phyloP scores from a whole-genome alignment of 2,888 invertebrate genomes.

The Liodrosophila aerea region DNA sequence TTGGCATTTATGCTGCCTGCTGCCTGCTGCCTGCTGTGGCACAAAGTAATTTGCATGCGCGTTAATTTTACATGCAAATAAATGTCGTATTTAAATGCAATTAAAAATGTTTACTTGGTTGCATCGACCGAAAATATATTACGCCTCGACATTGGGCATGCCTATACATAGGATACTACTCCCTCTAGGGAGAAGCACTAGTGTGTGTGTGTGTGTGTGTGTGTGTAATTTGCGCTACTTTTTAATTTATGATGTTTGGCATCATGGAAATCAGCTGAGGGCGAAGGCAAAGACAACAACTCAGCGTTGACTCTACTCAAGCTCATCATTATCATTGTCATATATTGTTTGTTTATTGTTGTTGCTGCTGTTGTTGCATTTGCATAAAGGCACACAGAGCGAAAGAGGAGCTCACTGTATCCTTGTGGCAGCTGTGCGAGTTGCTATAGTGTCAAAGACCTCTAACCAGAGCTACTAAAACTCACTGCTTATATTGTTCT shows the following conservation, averaged over 20 bases:
- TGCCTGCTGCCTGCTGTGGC: constrained; percentile 41
- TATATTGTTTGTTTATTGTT: constrained; percentile 12
- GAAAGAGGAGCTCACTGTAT: constrained; percentile 28
- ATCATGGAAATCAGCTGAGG: constrained; percentile 41
- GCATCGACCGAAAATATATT: constrained; percentile 40
- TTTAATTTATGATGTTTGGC: constrained; percentile 63
- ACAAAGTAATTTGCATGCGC: constrained; percentile 78
- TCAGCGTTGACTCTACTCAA: constrained; percentile 4
- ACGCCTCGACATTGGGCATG: constrained; percentile 25
- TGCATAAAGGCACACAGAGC: constrained; percentile 22
- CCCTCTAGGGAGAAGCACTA: constrained; percentile 13
- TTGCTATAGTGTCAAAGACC: constrained; percentile 40
- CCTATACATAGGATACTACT: constrained; percentile 42
- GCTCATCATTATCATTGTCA: constrained; percentile 47
- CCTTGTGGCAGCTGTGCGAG: no score
- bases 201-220: no score
- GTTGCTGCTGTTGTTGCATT: constrained; percentile 23
- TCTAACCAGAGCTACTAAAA: constrained; percentile 7
- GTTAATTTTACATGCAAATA: constrained; percentile 81
- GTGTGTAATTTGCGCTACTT: constrained; percentile 49
- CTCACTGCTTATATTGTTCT: constrained; percentile 10
- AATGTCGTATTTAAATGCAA: constrained; percentile 82
- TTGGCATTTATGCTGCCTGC: constrained; percentile 51
- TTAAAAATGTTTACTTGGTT: constrained; percentile 78
- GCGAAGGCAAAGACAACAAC: constrained; percentile 1